phyloP scores from a whole-genome alignment of 2,888 invertebrate genomes.

The Tipula helvola region DNA sequence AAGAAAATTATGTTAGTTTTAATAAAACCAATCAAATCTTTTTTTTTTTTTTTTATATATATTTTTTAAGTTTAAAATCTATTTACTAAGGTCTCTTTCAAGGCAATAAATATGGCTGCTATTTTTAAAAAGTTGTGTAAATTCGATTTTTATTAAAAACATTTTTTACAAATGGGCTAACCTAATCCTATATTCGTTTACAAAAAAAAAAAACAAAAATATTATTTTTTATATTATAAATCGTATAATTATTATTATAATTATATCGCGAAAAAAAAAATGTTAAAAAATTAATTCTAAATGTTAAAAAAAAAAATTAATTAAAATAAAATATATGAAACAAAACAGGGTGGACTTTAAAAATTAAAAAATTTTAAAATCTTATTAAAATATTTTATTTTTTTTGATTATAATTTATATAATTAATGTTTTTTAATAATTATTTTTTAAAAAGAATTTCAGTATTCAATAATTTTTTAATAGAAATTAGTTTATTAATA shows the following conservation, averaged over 20 bases:
- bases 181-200: neutral
- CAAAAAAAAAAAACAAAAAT: neutral
- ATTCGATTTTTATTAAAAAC: neutral
- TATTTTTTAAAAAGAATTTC: neutral
- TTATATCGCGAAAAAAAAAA: neutral
- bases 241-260: neutral
- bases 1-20: neutral
- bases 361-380: neutral
- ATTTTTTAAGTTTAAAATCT: neutral
- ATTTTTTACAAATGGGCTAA: neutral
- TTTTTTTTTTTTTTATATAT: neutral
- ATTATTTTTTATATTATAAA: neutral
- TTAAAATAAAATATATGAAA: neutral
- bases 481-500: conserved; percentile 6
- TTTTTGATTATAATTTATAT: neutral
- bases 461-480: conserved; percentile 5
- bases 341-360: conserved; percentile 5
- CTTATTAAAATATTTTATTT: neutral
- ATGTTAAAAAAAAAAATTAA: neutral
- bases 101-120: conserved; percentile 4
- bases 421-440: neutral
- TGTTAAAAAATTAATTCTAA: neutral
- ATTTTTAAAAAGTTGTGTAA: neutral
- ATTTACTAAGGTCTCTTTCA: neutral
- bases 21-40: neutral